Percentiles rank a stretch among this genome's conserved stretches.
phyloP scores from a whole-genome alignment of 2,797 vertebrate species.

The Uromys caudimaculatus region DNA sequence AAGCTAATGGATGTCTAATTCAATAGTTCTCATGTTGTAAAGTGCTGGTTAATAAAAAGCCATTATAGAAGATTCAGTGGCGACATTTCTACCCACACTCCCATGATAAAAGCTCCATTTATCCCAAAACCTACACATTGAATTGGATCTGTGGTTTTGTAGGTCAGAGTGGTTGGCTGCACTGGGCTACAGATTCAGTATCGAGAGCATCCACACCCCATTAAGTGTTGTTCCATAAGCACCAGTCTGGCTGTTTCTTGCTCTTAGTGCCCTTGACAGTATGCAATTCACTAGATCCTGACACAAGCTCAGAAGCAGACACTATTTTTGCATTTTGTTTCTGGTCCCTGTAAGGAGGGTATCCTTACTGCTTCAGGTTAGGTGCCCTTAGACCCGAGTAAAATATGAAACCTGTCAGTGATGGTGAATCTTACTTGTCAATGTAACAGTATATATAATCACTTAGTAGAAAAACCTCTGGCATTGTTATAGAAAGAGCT shows the following conservation, averaged over 20 bases:
- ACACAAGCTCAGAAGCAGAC: background rate
- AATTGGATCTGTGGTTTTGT: background rate
- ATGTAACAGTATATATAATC: background rate
- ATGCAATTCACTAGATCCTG: too few species aligned
- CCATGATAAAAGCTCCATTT: constrained; percentile 75
- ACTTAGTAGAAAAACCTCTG: background rate
- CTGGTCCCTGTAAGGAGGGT: background rate
- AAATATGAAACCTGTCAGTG: background rate
- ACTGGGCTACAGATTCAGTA: background rate
- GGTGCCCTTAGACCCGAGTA: rapidly evolving
- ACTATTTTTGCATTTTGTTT: background rate
- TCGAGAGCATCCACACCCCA: background rate
- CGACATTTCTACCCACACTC: constrained; percentile 73
- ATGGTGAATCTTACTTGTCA: background rate
- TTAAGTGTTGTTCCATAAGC: background rate
- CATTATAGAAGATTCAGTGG: constrained; percentile 82
- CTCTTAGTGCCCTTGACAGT: rapidly evolving
- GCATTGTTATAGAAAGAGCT: background rate
- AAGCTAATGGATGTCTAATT: constrained; percentile 75
- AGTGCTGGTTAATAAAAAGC: constrained; percentile 84
- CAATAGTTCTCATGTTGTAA: constrained; percentile 80
- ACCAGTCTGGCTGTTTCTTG: background rate
- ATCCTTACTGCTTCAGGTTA: background rate
- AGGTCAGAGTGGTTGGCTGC: background rate
- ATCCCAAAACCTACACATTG: constrained; percentile 57